Evolutionary conservation across 2,113 vertebrate genomes (phyloP).

Genomic region (Rhabdornis inornatus): DNA sequence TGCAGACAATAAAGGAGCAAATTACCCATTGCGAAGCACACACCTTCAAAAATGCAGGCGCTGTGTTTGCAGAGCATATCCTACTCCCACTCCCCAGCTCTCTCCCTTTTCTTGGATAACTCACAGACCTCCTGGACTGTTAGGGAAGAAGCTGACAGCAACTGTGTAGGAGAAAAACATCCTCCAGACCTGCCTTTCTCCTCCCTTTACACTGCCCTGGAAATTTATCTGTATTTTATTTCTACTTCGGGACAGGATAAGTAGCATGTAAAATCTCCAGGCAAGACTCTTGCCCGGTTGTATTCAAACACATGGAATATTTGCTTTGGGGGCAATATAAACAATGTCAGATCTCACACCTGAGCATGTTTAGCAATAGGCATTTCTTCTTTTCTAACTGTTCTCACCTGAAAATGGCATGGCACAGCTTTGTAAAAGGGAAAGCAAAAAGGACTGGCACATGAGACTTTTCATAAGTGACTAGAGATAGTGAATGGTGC

Average conservation of each 20-base stretch:
- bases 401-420: neutral
- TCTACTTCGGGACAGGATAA: neutral
- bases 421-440: neutral
- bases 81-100: neutral
- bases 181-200: neutral
- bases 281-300: neutral
- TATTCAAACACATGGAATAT: neutral
- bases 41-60: neutral
- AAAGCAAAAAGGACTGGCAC: neutral
- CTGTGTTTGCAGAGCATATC: slow-evolving; percentile 1
- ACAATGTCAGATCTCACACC: neutral
- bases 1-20: slow-evolving; percentile 62
- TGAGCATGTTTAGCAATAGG: neutral
- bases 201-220: neutral
- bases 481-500: neutral
- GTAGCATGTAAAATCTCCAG: neutral
- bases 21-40: slow-evolving; percentile 49
- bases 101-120: neutral
- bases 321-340: neutral
- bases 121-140: neutral
- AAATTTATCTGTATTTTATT: neutral
- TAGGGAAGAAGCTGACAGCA: neutral
- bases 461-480: neutral
- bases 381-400: neutral
- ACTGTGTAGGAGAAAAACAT: neutral